Base-by-base conservation (phyloP, 30 jellyfish, hydroid and myxozoan species). In the Euphysa ruthae region DNA sequence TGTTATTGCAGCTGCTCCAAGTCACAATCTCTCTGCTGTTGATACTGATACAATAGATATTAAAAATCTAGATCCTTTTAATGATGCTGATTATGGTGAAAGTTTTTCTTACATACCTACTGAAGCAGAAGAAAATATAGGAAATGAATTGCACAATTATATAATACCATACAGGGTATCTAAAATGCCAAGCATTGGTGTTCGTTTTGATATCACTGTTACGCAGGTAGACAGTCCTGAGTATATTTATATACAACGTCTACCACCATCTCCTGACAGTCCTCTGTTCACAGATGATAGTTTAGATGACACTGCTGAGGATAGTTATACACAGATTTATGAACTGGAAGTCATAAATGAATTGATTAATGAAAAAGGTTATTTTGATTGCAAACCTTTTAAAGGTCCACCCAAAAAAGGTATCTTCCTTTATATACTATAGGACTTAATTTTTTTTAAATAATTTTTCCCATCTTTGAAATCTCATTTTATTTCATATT, bases 171-270 rank as follows among this genome's bases (percentile, higher is more conserved):
- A 46, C 23, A 46, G 23, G 8, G 23, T n/a, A 46, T 10, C 60
- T n/a, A 46, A 2, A 6, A 35, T 84, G 43, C 95, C 95, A 13
- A 52, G 70, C 27, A 27, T 63, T 20, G 95, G 95, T 12, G 79
- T 62, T 15, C 90, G 43, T 44, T 84, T 84, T 50, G 95, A 84
- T 35, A 91, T 84, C 13, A 42, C 35, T 12, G 93, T 84, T 28
- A 84, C 95, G 21, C 93, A 84, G 35, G 84, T 84, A 0, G 84
- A 77, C 20, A 22, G 38, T n/a, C 93, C 95, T 2, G 75, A 84
- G 51, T 23, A 69, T 31, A 84, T 84, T 32, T 84, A 32, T 69
- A 64, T 84, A 1, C 95, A 84, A 50, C 58, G 77, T 0, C 13
- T 1, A 33, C 77, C 77, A 6, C 77, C 77, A 2, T 25, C 29